These are phyloP conservation scores for Ophiodon elongatus DNA, from an alignment of 2,113 vertebrate genomes.

Conservation along the genomic window DNA sequence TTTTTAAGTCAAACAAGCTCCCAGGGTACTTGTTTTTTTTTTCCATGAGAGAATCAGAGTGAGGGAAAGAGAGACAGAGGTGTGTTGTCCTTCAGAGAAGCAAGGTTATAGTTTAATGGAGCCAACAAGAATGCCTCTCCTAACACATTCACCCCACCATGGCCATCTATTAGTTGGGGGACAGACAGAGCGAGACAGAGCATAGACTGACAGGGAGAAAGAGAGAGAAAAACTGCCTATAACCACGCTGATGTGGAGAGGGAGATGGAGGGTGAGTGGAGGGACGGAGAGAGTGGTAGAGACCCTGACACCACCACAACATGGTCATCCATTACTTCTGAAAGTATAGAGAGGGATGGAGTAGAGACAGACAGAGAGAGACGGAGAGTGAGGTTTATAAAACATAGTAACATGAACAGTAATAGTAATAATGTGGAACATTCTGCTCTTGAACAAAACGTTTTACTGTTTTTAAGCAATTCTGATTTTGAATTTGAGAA, in stretches of 20 bases:
- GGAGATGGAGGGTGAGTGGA: conserved; percentile 8
- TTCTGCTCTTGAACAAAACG: background rate
- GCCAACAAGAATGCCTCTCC: conserved; percentile 60
- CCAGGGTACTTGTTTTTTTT: conserved; percentile 9
- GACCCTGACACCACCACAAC: conserved; percentile 43
- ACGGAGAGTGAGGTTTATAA: background rate
- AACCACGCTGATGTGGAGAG: conserved; percentile 27
- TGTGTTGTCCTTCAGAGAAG: conserved; percentile 60
- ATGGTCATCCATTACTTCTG: conserved; percentile 50
- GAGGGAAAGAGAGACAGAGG: conserved; percentile 32
- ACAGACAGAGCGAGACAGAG: background rate
- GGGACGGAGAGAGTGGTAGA: conserved; percentile 10
- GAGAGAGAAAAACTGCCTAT: conserved; percentile 25
- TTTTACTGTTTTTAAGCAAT: background rate
- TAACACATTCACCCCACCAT: conserved; percentile 53
- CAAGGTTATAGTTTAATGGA: conserved; percentile 75
- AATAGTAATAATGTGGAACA: background rate
- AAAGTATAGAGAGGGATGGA: conserved; percentile 19
- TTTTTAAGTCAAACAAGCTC: conserved; percentile 13
- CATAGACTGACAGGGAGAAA: conserved; percentile 18
- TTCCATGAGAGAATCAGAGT: conserved; percentile 17
- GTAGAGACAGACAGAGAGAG: background rate
- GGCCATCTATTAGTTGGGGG: conserved; percentile 52
- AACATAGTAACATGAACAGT: background rate
- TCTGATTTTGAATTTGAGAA: background rate